Conservation (phyloP, 2,797 vertebrate species). For the Rhabdomys pumilio region DNA sequence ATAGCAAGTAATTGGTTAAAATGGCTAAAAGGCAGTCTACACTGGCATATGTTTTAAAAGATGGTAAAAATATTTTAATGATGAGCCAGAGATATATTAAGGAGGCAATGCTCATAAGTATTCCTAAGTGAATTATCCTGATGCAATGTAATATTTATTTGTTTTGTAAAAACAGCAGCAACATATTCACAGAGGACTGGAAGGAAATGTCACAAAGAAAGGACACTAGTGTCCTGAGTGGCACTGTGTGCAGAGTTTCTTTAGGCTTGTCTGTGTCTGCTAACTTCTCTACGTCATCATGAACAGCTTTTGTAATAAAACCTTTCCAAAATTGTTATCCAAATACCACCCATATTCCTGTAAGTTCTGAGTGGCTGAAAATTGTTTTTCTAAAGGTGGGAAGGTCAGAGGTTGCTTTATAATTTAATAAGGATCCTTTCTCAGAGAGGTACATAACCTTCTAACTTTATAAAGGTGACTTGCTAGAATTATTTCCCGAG, state of each 20-base stretch:
- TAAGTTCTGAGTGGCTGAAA: slow-evolving; percentile 34
- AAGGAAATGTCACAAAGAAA: slow-evolving; percentile 47
- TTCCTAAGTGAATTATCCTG: slow-evolving; percentile 32
- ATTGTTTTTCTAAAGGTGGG: slow-evolving; percentile 1
- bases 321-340: slow-evolving; percentile 48
- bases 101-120: background rate
- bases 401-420: slow-evolving; percentile 26
- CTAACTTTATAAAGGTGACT: slow-evolving; percentile 1
- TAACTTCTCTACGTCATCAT: slow-evolving; percentile 32
- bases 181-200: background rate
- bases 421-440: slow-evolving; percentile 56
- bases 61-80: background rate
- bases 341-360: background rate
- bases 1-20: slow-evolving; percentile 42
- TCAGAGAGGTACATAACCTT: background rate
- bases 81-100: slow-evolving; percentile 33
- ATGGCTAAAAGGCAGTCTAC: slow-evolving; percentile 31
- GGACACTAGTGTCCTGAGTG: slow-evolving; percentile 25
- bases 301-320: slow-evolving; percentile 45
- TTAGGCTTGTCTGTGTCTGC: slow-evolving; percentile 9
- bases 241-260: background rate
- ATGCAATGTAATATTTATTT: slow-evolving; percentile 24
- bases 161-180: background rate
- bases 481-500: background rate
- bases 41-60: background rate